Evolutionary conservation across 2,797 vertebrate genomes (phyloP).

Genomic region (Capromys pilorides): DNA sequence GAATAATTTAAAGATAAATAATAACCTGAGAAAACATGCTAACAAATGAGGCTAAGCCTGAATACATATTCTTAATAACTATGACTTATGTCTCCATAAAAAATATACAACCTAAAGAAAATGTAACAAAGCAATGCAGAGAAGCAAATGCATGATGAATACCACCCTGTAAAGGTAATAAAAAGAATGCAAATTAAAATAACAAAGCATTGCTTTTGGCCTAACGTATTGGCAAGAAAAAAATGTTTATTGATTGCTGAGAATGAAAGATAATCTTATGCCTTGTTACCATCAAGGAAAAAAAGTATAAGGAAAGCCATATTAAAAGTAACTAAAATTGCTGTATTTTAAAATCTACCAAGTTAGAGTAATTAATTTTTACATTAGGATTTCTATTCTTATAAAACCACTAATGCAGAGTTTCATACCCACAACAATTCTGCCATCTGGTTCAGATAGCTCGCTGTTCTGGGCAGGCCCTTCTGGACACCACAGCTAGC

Average conservation of each 20-base stretch:
- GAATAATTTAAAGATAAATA: constrained; percentile 17
- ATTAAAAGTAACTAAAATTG: not conserved
- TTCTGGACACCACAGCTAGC: too few species aligned
- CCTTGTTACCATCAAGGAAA: not conserved
- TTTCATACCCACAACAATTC: not conserved
- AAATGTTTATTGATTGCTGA: not conserved
- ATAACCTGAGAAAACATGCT: not conserved
- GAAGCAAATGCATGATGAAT: not conserved
- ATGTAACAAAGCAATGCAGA: not conserved
- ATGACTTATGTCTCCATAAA: not conserved
- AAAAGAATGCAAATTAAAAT: constrained; percentile 37
- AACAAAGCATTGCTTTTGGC: not conserved
- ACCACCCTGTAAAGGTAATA: not conserved
- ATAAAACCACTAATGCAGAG: not conserved
- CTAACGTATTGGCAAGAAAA: not conserved
- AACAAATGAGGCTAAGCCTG: not conserved
- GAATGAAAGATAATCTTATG: not conserved
- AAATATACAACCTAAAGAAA: not conserved
- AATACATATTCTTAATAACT: not conserved
- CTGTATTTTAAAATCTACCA: not conserved
- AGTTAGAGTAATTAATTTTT: not conserved
- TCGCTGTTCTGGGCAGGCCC: not conserved
- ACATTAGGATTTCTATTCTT: not conserved
- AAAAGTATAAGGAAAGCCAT: not conserved
- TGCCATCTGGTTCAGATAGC: not conserved